phyloP scores from a whole-genome alignment of 2,888 invertebrate genomes.

The Sarcophaga rosellei region DNA sequence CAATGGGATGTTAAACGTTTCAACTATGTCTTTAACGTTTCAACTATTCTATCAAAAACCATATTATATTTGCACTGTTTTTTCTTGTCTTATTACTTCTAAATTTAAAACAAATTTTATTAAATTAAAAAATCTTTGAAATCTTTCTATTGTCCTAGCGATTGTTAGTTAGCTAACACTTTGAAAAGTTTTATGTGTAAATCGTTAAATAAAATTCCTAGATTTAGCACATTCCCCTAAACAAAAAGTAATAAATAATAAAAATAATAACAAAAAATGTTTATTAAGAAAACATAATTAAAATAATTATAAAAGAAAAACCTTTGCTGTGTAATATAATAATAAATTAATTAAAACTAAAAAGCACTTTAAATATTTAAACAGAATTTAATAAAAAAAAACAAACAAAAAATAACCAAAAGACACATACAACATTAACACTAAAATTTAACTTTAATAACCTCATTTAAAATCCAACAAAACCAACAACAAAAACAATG shows the following conservation, averaged over 20 bases:
- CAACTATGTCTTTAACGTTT: too few relatives aligned
- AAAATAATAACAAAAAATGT: background rate
- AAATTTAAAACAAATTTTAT: too few relatives aligned
- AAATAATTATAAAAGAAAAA: slow-evolving; percentile 16
- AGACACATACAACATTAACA: slow-evolving; percentile 5
- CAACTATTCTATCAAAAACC: too few relatives aligned
- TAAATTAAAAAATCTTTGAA: too few relatives aligned
- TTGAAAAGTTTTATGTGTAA: too few relatives aligned
- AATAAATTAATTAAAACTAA: slow-evolving; percentile 37
- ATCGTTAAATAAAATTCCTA: too few relatives aligned
- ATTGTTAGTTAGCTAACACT: too few relatives aligned
- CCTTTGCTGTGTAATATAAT: slow-evolving; percentile 65
- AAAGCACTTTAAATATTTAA: slow-evolving; percentile 57
- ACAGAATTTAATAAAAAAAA: slow-evolving; percentile 18
- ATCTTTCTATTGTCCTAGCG: too few relatives aligned
- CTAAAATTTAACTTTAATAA: slow-evolving; percentile 59
- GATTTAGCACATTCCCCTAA: too few relatives aligned
- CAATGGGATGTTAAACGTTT: too few relatives aligned
- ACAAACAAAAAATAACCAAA: slow-evolving; percentile 6
- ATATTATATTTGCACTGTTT: too few relatives aligned
- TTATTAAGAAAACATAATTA: slow-evolving; percentile 10
- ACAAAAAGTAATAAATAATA: background rate
- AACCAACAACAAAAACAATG: slow-evolving; percentile 24
- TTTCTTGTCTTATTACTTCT: too few relatives aligned
- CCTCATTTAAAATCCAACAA: slow-evolving; percentile 50